Percentiles rank a stretch among this genome's conserved stretches.
Conservation (phyloP, 2,888 invertebrate genomes). For the Polydrusus tereticollis region DNA sequence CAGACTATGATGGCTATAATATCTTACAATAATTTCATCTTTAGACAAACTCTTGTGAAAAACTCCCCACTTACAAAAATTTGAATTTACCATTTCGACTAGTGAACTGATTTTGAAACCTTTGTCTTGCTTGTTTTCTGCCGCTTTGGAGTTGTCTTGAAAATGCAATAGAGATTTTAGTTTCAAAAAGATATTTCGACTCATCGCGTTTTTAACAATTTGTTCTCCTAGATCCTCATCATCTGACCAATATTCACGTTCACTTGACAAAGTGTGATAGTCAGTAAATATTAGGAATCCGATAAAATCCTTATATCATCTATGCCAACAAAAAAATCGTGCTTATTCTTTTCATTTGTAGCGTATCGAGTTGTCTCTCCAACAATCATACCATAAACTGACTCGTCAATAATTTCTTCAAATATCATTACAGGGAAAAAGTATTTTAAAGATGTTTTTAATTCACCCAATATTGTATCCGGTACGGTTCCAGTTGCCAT, state of each 20-base stretch:
- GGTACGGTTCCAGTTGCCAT: background rate
- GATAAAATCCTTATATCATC: conserved; percentile 21
- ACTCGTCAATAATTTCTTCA: conserved; percentile 14
- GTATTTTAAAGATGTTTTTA: background rate
- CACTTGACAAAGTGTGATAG: conserved; percentile 23
- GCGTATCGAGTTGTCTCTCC: conserved; percentile 7
- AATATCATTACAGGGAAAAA: conserved; percentile 2
- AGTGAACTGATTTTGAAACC: conserved; percentile 44
- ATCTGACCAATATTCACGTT: conserved; percentile 32
- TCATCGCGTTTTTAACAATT: conserved; percentile 36
- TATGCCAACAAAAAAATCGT: background rate
- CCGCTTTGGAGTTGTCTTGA: conserved; percentile 37
- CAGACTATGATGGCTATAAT: too few species aligned
- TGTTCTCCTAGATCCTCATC: conserved; percentile 24
- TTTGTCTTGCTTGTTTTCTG: conserved; percentile 39
- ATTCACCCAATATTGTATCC: background rate
- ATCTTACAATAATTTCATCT: too few species aligned
- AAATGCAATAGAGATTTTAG: conserved; percentile 43
- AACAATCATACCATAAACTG: conserved; percentile 1
- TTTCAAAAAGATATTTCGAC: conserved; percentile 27
- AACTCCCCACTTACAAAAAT: too few species aligned
- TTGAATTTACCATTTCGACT: conserved; percentile 30
- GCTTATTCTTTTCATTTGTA: background rate
- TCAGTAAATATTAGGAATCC: conserved; percentile 30
- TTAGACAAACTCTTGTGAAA: too few species aligned